A percentile compares a stretch with the other conserved stretches of the same genome.
phyloP scores from a whole-genome alignment of 2,888 invertebrate genomes.

The Nowickia ferox region DNA sequence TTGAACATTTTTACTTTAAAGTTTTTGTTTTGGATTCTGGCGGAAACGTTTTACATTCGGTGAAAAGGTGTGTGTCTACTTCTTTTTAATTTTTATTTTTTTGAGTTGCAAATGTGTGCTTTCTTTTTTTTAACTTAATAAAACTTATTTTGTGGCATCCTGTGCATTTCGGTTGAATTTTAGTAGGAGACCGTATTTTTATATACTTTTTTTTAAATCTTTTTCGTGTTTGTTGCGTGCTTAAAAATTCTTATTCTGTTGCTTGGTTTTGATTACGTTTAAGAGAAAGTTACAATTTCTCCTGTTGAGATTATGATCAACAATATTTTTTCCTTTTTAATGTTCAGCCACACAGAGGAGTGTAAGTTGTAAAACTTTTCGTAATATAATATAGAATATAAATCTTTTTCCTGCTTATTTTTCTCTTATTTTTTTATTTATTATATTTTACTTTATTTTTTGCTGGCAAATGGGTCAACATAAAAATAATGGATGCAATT shows the following conservation, averaged over 20 bases:
- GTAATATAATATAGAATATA: constrained; percentile 60
- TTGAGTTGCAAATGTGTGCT: neutral
- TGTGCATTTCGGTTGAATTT: constrained; percentile 26
- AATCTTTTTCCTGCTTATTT: constrained; percentile 51
- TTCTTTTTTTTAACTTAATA: constrained; percentile 6
- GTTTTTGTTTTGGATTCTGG: constrained; percentile 32
- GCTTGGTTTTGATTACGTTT: constrained; percentile 61
- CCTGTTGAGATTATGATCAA: constrained; percentile 65
- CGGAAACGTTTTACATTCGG: constrained; percentile 30
- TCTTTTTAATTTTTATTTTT: neutral
- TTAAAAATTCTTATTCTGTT: constrained; percentile 60
- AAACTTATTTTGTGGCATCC: constrained; percentile 55
- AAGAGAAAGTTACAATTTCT: constrained; percentile 71
- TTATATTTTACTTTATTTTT: constrained; percentile 4
- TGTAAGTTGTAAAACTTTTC: constrained; percentile 29
- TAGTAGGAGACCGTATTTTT: constrained; percentile 16
- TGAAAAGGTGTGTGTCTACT: constrained; percentile 32
- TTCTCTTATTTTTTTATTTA: constrained; percentile 10
- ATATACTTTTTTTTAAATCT: neutral
- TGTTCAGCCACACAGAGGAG: constrained; percentile 45
- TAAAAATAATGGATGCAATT: constrained; percentile 58
- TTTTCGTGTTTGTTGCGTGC: constrained; percentile 42
- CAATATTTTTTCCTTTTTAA: constrained; percentile 63
- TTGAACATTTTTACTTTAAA: constrained; percentile 35
- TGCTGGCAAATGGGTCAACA: constrained; percentile 67